Evolutionary conservation across 2,797 vertebrate species (phyloP), one percentile per base, ranked within the genome.

Genomic region (Alfaro cultratus): DNA sequence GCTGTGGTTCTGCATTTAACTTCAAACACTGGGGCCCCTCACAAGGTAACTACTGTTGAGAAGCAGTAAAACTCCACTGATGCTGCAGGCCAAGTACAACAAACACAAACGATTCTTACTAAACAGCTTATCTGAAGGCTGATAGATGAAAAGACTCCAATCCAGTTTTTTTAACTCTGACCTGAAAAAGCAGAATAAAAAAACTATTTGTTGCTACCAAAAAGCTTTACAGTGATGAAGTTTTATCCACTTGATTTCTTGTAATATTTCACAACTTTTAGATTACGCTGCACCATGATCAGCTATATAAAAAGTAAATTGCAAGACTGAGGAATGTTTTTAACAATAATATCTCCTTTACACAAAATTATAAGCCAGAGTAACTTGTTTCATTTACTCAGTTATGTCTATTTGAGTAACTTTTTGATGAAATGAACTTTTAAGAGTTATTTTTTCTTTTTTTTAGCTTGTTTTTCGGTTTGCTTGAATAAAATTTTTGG

Each of bases 1-100:
- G 1, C 82, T 85, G 80, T 9, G 78, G 88, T 81, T 91, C 88
- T 83, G 81, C 80, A 64, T 79, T 81, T 75, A 16, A 45, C 68
- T 45, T 71, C 68, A 70, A 43, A 70, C 41, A 71, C 26, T 10
- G 68, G 13, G 68, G 68, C 68, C 41, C 68, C 41, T 71, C 23
- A 36, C 49, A 67, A 83, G 74, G 86, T 80, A 67, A 45, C 21
- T 3, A 13, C 81, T 84, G 41, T n/a, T 45, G 67, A 68, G 76
- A 84, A 46, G 45, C 78, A 57, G 64, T 13, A 23, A 36, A 77
- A 75, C 23, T 15, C 26, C 68, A 29, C 41, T 45, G 26, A 43
- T n/a, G 68, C 41, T 45, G 68, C 68, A 1, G 41, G 41, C 68
- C 68, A 71, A 71, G 41, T 45, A 71, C 23, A 71, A 71, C 41